phyloP scores from a whole-genome alignment of 53 echinoderm and acorn worm genomes.

The Crossaster papposus region DNA sequence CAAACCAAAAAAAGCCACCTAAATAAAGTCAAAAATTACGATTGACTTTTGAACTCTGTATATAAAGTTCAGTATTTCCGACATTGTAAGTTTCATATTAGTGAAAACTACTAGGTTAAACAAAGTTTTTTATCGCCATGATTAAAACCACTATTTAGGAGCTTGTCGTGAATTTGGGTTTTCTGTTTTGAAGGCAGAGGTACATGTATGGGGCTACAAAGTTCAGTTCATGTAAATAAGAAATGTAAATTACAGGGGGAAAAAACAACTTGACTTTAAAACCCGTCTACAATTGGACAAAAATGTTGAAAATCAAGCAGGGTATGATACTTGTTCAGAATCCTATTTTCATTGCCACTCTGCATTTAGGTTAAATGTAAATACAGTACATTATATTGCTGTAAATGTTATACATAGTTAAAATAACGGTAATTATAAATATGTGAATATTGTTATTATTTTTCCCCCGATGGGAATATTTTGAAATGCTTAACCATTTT shows the following conservation, averaged over 20 bases:
- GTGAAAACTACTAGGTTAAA: not conserved
- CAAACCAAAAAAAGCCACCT: not conserved
- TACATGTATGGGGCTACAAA: not conserved
- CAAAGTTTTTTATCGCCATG: not conserved
- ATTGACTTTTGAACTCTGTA: not conserved
- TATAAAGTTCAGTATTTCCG: not conserved
- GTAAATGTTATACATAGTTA: slow-evolving; percentile 50
- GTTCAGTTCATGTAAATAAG: not conserved
- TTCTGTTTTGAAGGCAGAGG: not conserved
- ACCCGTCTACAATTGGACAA: too few relatives aligned
- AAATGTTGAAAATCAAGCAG: not conserved
- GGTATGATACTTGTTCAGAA: not conserved
- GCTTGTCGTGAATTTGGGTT: not conserved
- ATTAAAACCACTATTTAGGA: not conserved
- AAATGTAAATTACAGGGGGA: not conserved
- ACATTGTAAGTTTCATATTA: not conserved
- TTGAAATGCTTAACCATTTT: slow-evolving; percentile 60
- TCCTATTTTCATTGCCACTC: not conserved
- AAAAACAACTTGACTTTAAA: not conserved
- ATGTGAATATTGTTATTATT: slow-evolving; percentile 60
- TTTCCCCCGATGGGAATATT: slow-evolving; percentile 53
- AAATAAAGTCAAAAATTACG: not conserved
- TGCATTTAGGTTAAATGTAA: slow-evolving; percentile 1
- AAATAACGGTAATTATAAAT: slow-evolving; percentile 52
- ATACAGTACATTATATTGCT: slow-evolving; percentile 40